Evolutionary conservation across 2,113 vertebrate species (phyloP).

Genomic region (Carassius auratus): DNA sequence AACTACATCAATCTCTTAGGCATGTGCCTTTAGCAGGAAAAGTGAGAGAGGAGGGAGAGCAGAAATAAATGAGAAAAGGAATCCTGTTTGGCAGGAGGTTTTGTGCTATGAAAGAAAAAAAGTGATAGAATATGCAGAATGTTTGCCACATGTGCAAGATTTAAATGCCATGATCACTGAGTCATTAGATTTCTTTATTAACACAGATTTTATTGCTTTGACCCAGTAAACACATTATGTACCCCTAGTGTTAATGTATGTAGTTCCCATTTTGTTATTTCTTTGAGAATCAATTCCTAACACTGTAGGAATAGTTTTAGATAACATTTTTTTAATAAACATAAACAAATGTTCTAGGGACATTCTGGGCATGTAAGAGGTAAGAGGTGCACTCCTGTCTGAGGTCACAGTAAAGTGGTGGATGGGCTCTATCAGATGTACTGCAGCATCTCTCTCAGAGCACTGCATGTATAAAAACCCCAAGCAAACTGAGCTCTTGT

Average conservation of each 20-base stretch:
- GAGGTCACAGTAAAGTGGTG: background rate
- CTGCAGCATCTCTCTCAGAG: constrained; percentile 1
- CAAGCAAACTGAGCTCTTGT: constrained; percentile 18
- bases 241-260: background rate
- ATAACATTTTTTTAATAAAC: background rate
- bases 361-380: background rate
- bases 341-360: background rate
- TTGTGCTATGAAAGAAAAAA: background rate
- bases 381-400: background rate
- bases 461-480: constrained; percentile 63
- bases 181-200: constrained; percentile 4
- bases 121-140: background rate
- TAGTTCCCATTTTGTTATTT: background rate
- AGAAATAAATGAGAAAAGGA: constrained; percentile 6
- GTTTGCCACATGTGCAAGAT: background rate
- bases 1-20: constrained; percentile 65
- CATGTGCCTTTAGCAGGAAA: constrained; percentile 48
- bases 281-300: background rate
- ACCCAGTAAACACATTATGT: background rate
- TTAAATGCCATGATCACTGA: constrained; percentile 20
- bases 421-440: background rate
- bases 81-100: constrained; percentile 1
- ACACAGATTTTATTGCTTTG: background rate
- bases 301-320: background rate
- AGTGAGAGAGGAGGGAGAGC: constrained; percentile 2